A percentile compares a stretch with the other conserved stretches of the same genome.
phyloP scores from a whole-genome alignment of 2,888 invertebrate genomes.

The Stramonita haemastoma region DNA sequence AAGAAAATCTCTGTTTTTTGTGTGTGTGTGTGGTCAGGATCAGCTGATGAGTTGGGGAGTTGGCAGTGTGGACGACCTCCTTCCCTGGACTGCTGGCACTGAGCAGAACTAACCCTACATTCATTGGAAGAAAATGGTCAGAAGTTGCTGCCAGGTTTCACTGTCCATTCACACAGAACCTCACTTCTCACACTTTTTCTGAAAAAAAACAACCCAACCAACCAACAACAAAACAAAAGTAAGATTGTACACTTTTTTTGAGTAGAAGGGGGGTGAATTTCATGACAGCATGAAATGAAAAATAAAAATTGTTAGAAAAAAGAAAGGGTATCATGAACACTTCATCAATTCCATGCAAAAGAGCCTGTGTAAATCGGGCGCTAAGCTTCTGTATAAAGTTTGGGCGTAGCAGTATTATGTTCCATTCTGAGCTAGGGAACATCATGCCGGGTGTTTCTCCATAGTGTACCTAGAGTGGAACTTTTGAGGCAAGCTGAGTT shows the following conservation, averaged over 20 bases:
- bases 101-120: background rate
- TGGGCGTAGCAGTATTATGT: no score
- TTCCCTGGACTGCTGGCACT: background rate
- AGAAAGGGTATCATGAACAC: background rate
- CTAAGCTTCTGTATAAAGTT: no score
- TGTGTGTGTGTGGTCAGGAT: conserved; percentile 59
- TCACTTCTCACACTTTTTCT: background rate
- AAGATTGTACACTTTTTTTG: background rate
- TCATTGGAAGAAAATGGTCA: background rate
- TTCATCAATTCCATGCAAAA: background rate
- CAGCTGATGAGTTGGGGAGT: conserved; percentile 73
- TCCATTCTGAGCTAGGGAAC: no score
- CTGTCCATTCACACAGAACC: background rate
- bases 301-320: background rate
- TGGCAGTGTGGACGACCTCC: conserved; percentile 67
- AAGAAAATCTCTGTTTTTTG: no score
- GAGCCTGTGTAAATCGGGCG: background rate
- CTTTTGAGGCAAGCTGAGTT: no score
- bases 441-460: no score
- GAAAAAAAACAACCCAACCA: background rate
- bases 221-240: background rate
- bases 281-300: background rate
- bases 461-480: no score
- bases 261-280: background rate
- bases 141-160: background rate